Percentiles rank a stretch among this genome's conserved stretches.
Conservation (phyloP, 1,140 invertebrate genomes). For the Amphibalanus amphitrite region DNA sequence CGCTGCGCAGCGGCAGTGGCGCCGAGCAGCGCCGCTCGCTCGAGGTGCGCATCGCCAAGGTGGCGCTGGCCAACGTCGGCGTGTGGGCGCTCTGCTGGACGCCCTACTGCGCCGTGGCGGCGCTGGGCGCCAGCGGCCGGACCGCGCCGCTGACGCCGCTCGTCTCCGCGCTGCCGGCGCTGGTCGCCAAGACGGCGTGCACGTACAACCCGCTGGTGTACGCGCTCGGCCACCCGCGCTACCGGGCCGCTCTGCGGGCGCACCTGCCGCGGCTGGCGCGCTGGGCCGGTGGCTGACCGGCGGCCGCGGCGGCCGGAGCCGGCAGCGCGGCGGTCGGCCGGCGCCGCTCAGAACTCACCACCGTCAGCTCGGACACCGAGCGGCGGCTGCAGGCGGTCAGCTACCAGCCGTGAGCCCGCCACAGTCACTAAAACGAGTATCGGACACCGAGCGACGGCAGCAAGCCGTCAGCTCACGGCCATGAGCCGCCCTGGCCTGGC, state of each 20-base stretch:
- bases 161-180: conserved; percentile 18
- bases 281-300: too few species aligned
- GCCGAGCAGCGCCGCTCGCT: conserved; percentile 16
- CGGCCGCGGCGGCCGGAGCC: too few species aligned
- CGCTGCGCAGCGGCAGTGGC: conserved; percentile 22
- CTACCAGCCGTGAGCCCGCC: too few species aligned
- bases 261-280: conserved; percentile 43
- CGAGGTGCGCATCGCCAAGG: conserved; percentile 25
- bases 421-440: too few species aligned
- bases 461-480: too few species aligned
- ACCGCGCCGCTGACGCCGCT: conserved; percentile 22
- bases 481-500: too few species aligned
- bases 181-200: conserved; percentile 18
- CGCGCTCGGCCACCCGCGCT: conserved; percentile 32
- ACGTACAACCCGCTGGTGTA: conserved; percentile 20
- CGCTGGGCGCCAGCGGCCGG: conserved; percentile 24
- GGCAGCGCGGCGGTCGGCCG: too few species aligned
- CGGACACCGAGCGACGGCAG: too few species aligned
- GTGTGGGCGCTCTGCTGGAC: conserved; percentile 28
- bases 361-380: too few species aligned
- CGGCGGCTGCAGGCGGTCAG: too few species aligned
- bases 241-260: conserved; percentile 45
- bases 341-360: too few species aligned
- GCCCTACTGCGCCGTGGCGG: conserved; percentile 27
- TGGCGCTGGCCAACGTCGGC: conserved; percentile 26